Evolutionary conservation across 2,113 vertebrate species (phyloP), one percentile per base, ranked within the genome.

Genomic region (Psilopsiagon aurifrons): DNA sequence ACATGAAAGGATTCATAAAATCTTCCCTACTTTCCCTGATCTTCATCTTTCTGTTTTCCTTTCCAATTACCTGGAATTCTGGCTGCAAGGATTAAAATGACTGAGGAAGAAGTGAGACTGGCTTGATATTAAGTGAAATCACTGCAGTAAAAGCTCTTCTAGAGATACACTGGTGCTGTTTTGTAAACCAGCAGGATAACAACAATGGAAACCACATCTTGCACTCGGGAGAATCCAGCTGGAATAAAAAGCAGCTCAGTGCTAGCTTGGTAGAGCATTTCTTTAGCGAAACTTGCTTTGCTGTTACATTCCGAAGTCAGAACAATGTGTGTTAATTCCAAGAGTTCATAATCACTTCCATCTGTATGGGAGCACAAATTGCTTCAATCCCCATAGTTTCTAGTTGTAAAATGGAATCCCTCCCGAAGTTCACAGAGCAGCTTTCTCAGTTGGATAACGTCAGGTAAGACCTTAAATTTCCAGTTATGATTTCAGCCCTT

Each of bases 241-340:
- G 92, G 95, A 95, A 96, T 97, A 94, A 94, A 67, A 94, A 96
- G 86, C 86, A 95, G 94, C 70, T 89, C 94, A 83, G 89, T 66
- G 82, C 71, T 96, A 69, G 93, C 69, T 96, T 86, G 71, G 54
- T 88, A 81, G 71, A 96, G 81, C 89, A 67, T 92, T 93, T 95
- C 73, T 94, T 93, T 93, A 28, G 83, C 87, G 91, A 87, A 96
- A 96, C 88, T 94, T 96, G 95, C 95, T 96, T 97, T 96, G 97
- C 95, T 97, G 93, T 90, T 96, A 88, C 94, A 94, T 90, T 94
- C 95, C 88, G 2, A 94, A 71, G 95, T 88, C 91, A 94, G 96
- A 96, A 94, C 95, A 91, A 94, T 92, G 91, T 94, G 78, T 94
- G 90, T 92, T 96, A 90, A 96, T 97, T 92, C 93, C 0, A 35